These are phyloP conservation scores for Campoletis sonorensis DNA, from an alignment of 1,140 invertebrate species.

Conservation along the genomic window DNA sequence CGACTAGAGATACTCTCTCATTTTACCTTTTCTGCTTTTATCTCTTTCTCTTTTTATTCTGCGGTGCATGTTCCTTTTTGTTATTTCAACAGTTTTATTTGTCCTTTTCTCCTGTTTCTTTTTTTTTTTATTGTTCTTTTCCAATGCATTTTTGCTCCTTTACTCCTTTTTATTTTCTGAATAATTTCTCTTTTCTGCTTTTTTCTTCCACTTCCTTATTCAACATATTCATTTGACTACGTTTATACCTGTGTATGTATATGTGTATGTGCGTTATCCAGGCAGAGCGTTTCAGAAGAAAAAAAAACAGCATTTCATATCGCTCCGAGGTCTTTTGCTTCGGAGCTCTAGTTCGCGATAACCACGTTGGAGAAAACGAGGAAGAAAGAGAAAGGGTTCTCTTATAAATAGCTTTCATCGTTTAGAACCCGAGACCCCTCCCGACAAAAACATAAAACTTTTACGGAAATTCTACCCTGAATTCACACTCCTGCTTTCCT, in stretches of 20 bases:
- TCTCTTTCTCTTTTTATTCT: slow-evolving; percentile 3
- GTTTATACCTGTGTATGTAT: background rate
- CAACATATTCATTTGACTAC: slow-evolving; percentile 12
- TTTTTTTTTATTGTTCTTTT: slow-evolving; percentile 46
- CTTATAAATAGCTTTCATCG: slow-evolving; percentile 34
- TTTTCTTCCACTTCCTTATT: slow-evolving; percentile 7
- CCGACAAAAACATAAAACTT: slow-evolving; percentile 49
- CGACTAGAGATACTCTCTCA: slow-evolving; percentile 30
- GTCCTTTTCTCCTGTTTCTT: slow-evolving; percentile 46
- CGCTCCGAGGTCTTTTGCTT: slow-evolving; percentile 29
- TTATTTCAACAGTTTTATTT: slow-evolving; percentile 37
- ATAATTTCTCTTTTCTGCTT: slow-evolving; percentile 30
- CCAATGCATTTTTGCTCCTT: slow-evolving; percentile 26
- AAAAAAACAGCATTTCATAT: slow-evolving; percentile 17
- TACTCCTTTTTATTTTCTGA: slow-evolving; percentile 18
- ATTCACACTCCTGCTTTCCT: slow-evolving; percentile 36
- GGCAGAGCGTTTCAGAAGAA: background rate
- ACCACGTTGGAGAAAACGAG: slow-evolving; percentile 2
- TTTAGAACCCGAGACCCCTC: slow-evolving; percentile 35
- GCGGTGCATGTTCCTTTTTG: slow-evolving; percentile 28
- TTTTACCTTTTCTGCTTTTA: slow-evolving; percentile 10
- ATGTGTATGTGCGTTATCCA: background rate
- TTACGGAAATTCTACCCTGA: slow-evolving; percentile 47
- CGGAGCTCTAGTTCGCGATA: slow-evolving; percentile 21
- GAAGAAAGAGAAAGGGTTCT: slow-evolving; percentile 23